Evolutionary conservation across 2,113 vertebrate genomes (phyloP).

Genomic region (Saguinus midas): DNA sequence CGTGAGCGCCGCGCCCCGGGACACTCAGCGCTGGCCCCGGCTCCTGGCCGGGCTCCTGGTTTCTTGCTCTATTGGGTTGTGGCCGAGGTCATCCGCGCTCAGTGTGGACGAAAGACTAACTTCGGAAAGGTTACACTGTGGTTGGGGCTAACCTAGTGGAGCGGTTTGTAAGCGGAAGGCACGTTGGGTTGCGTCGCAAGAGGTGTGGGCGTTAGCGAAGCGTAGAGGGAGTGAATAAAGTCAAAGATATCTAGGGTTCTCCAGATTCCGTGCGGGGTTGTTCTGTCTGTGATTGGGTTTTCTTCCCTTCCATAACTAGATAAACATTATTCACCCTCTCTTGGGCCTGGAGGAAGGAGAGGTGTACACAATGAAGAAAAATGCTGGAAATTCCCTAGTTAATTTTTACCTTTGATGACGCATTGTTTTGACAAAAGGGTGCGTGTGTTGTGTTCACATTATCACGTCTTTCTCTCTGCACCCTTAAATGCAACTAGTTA

Average conservation of each 20-base stretch:
- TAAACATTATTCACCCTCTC: not conserved
- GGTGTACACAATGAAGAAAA: not conserved
- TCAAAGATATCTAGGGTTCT: rapidly evolving
- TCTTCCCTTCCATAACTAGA: not conserved
- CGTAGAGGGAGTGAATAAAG: not conserved
- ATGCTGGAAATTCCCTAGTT: not conserved
- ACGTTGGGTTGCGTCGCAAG: not conserved
- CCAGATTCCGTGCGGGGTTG: not conserved
- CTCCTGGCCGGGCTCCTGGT: not conserved
- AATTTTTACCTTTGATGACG: not conserved
- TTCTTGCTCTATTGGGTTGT: not conserved
- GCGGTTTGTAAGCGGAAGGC: not conserved
- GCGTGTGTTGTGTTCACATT: rapidly evolving
- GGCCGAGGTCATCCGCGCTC: not conserved
- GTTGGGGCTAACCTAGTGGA: rapidly evolving
- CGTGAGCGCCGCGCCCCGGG: not conserved
- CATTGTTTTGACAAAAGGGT: not conserved
- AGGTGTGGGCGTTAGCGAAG: not conserved
- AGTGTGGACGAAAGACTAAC: not conserved
- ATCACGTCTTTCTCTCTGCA: not conserved
- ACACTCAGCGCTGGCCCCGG: rapidly evolving
- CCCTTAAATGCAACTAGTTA: not conserved
- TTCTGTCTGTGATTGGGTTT: not conserved
- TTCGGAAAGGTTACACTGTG: not conserved
- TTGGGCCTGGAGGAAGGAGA: not conserved